Conservation (phyloP, 2,113 vertebrate genomes). For the Boulengeromyrus knoepffleri region DNA sequence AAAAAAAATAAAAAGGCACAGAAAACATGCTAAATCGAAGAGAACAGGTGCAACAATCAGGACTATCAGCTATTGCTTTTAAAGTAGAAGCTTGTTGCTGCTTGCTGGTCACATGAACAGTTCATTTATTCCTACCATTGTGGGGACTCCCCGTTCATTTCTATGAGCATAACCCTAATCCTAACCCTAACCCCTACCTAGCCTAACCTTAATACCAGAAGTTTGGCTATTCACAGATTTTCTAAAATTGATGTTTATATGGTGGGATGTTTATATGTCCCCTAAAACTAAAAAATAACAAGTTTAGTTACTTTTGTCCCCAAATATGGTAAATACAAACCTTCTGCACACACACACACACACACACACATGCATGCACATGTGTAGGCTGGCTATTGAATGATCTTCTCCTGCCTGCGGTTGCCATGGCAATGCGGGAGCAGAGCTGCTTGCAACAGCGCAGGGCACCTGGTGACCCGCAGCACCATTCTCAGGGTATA, state of each 20-base stretch:
- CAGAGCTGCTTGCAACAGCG: slow-evolving; percentile 14
- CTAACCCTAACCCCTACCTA: neutral
- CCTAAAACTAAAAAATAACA: neutral
- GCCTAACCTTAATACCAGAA: neutral
- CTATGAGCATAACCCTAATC: neutral
- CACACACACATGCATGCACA: neutral
- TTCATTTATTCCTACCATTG: neutral
- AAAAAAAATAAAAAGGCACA: neutral
- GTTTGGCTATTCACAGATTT: neutral
- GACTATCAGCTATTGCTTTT: neutral
- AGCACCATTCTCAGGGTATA: slow-evolving; percentile 17
- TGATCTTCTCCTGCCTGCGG: slow-evolving; percentile 22
- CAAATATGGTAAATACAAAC: neutral
- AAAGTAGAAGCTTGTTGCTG: neutral
- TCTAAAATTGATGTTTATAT: neutral
- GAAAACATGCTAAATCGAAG: neutral
- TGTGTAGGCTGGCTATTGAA: slow-evolving; percentile 1
- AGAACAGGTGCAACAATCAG: neutral
- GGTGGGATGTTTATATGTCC: neutral
- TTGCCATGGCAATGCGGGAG: slow-evolving; percentile 37
- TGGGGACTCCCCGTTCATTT: neutral
- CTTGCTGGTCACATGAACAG: neutral
- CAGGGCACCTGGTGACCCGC: slow-evolving; percentile 24
- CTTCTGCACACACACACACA: neutral
- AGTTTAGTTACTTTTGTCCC: neutral